Evolutionary conservation across 2,797 vertebrate genomes (phyloP).

Genomic region (Ctenosaura bakeri): DNA sequence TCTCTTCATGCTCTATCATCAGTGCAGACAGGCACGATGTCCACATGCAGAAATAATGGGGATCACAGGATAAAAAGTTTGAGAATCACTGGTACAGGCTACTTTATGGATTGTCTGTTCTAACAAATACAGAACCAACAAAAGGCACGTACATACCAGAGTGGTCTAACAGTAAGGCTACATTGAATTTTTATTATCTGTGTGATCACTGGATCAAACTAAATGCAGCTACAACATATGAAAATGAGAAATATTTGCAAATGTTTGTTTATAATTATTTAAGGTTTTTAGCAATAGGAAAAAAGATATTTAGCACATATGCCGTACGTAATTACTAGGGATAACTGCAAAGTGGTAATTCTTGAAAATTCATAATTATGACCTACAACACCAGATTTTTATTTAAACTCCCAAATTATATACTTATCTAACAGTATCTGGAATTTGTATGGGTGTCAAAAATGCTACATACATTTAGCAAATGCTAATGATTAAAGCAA

Average conservation of each 20-base stretch:
- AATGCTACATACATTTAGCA: neutral
- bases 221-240: neutral
- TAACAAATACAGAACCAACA: slow-evolving; percentile 36
- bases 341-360: neutral
- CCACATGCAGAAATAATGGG: too few species aligned
- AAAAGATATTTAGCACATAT: neutral
- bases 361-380: neutral
- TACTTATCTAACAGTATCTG: neutral
- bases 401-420: neutral
- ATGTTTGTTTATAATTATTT: neutral
- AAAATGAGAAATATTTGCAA: neutral
- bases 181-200: neutral
- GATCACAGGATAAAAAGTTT: too few species aligned
- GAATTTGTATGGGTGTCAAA: neutral
- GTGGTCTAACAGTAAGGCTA: neutral
- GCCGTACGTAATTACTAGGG: neutral
- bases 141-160: neutral
- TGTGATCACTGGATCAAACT: neutral
- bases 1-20: too few species aligned
- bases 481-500: neutral
- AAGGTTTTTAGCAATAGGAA: neutral
- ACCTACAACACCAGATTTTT: neutral
- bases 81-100: too few species aligned
- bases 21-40: too few species aligned
- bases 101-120: neutral